Base-by-base conservation (phyloP, 2,797 vertebrate genomes). In the Rhynchonycteris naso region DNA sequence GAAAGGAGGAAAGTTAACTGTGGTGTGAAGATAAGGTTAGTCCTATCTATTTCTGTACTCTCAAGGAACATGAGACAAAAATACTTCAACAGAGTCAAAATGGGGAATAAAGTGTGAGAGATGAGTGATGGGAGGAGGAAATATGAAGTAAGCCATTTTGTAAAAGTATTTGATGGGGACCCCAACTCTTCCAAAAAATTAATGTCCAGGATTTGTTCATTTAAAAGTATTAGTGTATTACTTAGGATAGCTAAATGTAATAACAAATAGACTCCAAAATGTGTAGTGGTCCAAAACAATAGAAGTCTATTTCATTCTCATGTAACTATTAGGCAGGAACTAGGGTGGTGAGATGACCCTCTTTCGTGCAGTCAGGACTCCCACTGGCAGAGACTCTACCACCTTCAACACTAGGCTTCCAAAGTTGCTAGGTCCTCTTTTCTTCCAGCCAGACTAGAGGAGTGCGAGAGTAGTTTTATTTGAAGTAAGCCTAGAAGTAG, bases 291-390 rank as follows among this genome's bases (percentile, higher is more conserved):
- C 8, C 54, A 90, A 87, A 87, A 33, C 26, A 81, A 16, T 10
- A 21, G 21, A 63, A 33, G 16, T 68, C 7, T 9, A 0, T 69
- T 54, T 65, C 14, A 19, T 28, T 21, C 3, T 80, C 28, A 58
- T 52, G 2, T 15, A 47, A 71, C 6, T 28, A 16, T 43, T n/a
- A 56, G 84, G 38, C 61, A 65, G n/a, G 43, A 68, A 61, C 8
- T 4, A 28, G 14, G 0, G 2, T 4, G 7, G 9, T 7, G 10
- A 26, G 4, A 3, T 1, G 4, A 83, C 19, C 8, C 47, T 82
- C 4, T 5, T 72, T 5, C 24, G 54, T 3, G 4, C 3, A 58
- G 4, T 63, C 50, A 16, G 52, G 28, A 19, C 8, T n/a, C 7
- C 8, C 6, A 19, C 4, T 43, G 75, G 26, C 7, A 35, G 63